Evolutionary conservation across 2,113 vertebrate genomes (phyloP), one percentile per base, ranked within the genome.

Genomic region (Collichthys lucidus): DNA sequence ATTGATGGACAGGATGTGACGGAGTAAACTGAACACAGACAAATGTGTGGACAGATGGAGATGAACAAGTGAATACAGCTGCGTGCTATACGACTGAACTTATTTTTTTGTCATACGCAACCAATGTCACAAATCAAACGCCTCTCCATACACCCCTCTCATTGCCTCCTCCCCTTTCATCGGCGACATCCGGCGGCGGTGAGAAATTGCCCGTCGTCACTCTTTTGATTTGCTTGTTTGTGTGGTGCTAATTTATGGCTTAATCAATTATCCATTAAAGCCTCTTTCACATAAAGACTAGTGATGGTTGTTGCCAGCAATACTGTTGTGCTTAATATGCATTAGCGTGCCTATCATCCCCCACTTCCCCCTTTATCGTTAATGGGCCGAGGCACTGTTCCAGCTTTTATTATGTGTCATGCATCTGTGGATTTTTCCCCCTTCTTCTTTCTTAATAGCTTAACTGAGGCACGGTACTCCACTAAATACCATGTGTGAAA

Each of bases 191-290:
- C 50, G 2, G 26, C 14, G n/a, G 60, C 40, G 63, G 55, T 85
- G 73, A 87, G 74, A 81, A 90, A 91, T 87, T 81, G 85, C 77
- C 70, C 81, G 59, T 88, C 87, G 74, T 61, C 61, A 61, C 81
- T 82, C 82, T 85, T 95, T 89, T 91, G 90, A 92, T 94, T 93
- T 88, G 89, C 86, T 91, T 93, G 80, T 94, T 94, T 93, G 87
- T 86, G 77, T 78, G 68, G 84, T 82, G 89, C 74, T 91, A 87
- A 94, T 94, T 91, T 91, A 92, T 90, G 79, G 84, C 83, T 90
- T 90, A 93, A 94, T 93, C 91, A 94, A 93, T 93, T 93, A 93
- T 90, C 91, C 86, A 93, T 93, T 93, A 93, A 91, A 92, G 88
- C 83, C 61, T 80, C 81, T 88, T 79, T 86, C 83, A 86, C 87